phyloP scores from a whole-genome alignment of 2,113 vertebrate species.

The Isurus oxyrinchus region DNA sequence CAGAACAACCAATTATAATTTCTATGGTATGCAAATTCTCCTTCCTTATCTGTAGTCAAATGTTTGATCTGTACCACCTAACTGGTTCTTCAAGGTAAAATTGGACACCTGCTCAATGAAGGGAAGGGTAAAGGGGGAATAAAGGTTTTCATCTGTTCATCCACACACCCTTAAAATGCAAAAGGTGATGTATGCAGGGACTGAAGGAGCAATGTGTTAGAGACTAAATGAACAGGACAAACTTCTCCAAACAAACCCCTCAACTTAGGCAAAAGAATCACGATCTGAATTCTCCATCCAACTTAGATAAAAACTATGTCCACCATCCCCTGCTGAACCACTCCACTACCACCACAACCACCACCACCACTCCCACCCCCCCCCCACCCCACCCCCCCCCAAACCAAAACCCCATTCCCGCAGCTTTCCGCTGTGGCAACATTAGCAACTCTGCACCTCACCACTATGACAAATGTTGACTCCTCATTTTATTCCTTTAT shows the following conservation, averaged over 20 bases:
- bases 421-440: not conserved
- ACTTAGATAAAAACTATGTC: no score
- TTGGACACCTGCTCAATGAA: not conserved
- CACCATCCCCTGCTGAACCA: no score
- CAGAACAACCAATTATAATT: not conserved
- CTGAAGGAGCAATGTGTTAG: not conserved
- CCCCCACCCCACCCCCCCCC: no score
- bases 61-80: not conserved
- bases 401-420: no score
- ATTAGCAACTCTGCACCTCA: not conserved
- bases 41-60: not conserved
- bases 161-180: not conserved
- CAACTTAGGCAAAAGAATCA: not conserved
- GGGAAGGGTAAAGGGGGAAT: not conserved
- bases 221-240: not conserved
- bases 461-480: not conserved
- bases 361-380: no score
- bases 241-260: not conserved
- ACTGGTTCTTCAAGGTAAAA: not conserved
- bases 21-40: not conserved
- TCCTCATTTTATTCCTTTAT: not conserved
- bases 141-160: not conserved
- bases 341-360: no score
- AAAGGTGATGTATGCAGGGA: not conserved
- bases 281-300: no score